Percentiles rank a stretch among this genome's conserved stretches.
Conservation (phyloP, 2,113 vertebrate species). For the Fregata magnificens region DNA sequence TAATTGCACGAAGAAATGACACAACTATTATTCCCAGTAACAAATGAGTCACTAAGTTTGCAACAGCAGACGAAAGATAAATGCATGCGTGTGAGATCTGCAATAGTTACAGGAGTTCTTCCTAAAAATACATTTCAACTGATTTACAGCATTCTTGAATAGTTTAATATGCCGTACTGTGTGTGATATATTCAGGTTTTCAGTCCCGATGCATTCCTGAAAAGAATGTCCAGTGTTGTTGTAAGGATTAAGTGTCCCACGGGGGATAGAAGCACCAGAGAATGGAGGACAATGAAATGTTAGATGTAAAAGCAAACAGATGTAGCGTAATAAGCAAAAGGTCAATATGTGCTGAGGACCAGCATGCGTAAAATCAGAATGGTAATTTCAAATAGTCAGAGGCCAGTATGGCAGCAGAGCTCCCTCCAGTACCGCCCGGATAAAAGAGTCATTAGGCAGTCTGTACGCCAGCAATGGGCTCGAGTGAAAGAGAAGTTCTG, state of each 20-base stretch:
- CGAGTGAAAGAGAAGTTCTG: background rate
- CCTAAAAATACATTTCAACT: slow-evolving; percentile 37
- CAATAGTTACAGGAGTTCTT: background rate
- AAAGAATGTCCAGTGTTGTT: slow-evolving; percentile 21
- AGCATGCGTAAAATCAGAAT: background rate
- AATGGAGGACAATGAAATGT: slow-evolving; percentile 3
- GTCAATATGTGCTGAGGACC: background rate
- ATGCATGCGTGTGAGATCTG: background rate
- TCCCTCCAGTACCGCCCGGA: background rate
- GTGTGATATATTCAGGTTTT: background rate
- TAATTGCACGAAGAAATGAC: background rate
- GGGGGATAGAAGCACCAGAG: background rate
- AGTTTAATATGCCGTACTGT: background rate
- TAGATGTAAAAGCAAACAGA: slow-evolving; percentile 27
- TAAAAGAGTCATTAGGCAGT: background rate
- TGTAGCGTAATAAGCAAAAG: background rate
- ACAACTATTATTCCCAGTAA: slow-evolving; percentile 27
- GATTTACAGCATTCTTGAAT: slow-evolving; percentile 5
- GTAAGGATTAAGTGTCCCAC: background rate
- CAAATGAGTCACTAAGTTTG: slow-evolving; percentile 28
- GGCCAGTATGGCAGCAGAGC: background rate
- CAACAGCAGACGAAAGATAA: background rate
- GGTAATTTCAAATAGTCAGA: background rate
- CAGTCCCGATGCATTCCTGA: background rate
- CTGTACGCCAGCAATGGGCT: background rate